phyloP scores from a whole-genome alignment of 1,140 invertebrate genomes.

The Panagrolaimus sp. region DNA sequence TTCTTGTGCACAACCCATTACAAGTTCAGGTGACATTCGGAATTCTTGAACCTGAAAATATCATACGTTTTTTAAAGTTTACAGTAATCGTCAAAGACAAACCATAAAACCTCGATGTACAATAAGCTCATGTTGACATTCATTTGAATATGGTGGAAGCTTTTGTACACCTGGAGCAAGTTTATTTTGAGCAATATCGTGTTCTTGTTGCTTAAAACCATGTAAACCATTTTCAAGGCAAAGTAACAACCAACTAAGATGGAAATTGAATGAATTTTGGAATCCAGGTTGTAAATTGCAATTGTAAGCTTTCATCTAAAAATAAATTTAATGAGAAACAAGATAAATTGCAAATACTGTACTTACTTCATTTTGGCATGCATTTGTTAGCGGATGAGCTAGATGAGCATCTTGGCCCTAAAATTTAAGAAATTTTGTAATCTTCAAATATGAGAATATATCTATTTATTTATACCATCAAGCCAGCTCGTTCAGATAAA shows the following conservation, averaged over 20 bases:
- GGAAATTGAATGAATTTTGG: constrained; percentile 54
- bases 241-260: constrained; percentile 77
- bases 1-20: constrained; percentile 78
- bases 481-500: constrained; percentile 74
- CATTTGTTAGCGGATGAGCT: constrained; percentile 76
- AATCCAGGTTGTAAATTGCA: constrained; percentile 52
- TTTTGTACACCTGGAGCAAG: constrained; percentile 24
- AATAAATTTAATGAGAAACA: too few relatives aligned
- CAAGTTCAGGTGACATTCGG: constrained; percentile 80
- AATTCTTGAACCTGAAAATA: constrained; percentile 72
- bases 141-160: constrained; percentile 62
- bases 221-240: constrained; percentile 81
- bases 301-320: constrained; percentile 75
- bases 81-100: too few relatives aligned
- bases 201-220: constrained; percentile 61
- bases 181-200: constrained; percentile 39
- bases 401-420: constrained; percentile 83
- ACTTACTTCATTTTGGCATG: constrained; percentile 83
- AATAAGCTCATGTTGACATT: constrained; percentile 74
- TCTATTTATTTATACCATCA: too few relatives aligned
- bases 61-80: too few relatives aligned
- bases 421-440: too few relatives aligned
- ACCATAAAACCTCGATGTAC: constrained; percentile 78
- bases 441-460: too few relatives aligned
- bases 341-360: too few relatives aligned